Base-by-base conservation (phyloP, 2,888 invertebrate species). In the Phalangium opilio region DNA sequence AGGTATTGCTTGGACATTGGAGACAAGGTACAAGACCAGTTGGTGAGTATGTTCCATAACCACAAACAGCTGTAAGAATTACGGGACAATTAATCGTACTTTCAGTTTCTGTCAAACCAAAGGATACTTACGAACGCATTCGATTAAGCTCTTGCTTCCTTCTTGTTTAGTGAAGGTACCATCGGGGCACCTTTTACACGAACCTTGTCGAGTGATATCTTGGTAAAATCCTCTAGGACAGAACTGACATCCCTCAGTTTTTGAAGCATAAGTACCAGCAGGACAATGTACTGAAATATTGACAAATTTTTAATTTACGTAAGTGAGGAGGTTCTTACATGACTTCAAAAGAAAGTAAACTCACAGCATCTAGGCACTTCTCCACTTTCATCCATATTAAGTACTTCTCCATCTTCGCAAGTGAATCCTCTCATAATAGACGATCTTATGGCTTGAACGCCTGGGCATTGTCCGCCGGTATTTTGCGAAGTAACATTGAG, bases 141-240 rank as follows among this genome's bases (percentile, higher is more conserved):
- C 87, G 49, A 77, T 75, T 36, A 85, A 70, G 47, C 80, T 79
- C 66, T 90, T 90, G 0, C 86, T 85, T 32, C 61, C 61, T 50
- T 58, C 58, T 39, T 57, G 50, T 59, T 78, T 75, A 1, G 95
- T 95, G 62, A 89, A 95, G 8, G 87, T 90, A 55, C 91, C 93
- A 59, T 79, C 76, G 1, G 93, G 90, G 65, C 96, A 96, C 53
- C 82, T 78, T 42, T 82, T 73, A 65, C 96, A 96, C 1, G 81
- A 75, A 2, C 87, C 86, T 72, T 91, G 89, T 39, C 89, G 76
- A 51, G 85, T 84, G 59, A 81, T 77, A 61, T 90, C 90, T 69
- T 95, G 95, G 68, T 90, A 96, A 63, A 78, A 89, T 14, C 95
- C 96, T 59, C 81, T 75, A 1, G 85, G 82, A 64, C 96, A 96